A percentile compares a stretch with the other conserved stretches of the same genome.
Evolutionary conservation across 2,113 vertebrate genomes (phyloP).

Genomic region (Phalacrocorax carbo): DNA sequence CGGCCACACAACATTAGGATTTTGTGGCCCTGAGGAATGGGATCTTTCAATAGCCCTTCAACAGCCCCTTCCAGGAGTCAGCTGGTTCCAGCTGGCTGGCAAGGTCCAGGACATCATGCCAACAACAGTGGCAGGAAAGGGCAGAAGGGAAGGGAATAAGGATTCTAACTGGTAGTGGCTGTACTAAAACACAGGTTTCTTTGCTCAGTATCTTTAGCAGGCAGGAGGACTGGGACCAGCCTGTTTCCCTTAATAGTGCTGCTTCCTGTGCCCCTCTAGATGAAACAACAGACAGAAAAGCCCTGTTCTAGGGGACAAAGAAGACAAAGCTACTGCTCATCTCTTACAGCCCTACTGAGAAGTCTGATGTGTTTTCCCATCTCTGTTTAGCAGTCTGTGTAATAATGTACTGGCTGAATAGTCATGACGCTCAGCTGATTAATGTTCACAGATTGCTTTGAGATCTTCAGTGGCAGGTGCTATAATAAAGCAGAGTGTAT

Average conservation of each 20-base stretch:
- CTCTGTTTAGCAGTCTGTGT: background rate
- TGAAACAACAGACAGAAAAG: background rate
- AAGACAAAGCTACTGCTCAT: background rate
- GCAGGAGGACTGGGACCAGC: background rate
- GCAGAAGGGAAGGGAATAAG: background rate
- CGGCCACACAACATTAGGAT: background rate
- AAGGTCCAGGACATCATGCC: background rate
- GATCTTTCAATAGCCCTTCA: background rate
- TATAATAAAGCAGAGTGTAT: background rate
- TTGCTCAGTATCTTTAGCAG: background rate
- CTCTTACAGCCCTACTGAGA: background rate
- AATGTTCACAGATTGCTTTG: background rate
- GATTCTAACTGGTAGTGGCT: background rate
- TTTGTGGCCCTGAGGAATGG: background rate
- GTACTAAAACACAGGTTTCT: background rate
- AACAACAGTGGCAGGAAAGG: background rate
- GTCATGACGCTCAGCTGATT: background rate
- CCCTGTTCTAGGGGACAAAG: background rate
- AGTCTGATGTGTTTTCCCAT: background rate
- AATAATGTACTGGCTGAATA: background rate
- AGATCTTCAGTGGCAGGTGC: conserved; percentile 10
- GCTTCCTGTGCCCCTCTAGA: background rate
- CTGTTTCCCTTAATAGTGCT: background rate
- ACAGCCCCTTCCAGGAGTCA: background rate
- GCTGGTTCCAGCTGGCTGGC: background rate